A percentile compares a stretch with the other conserved stretches of the same genome.
phyloP scores from a whole-genome alignment of 2,797 vertebrate genomes.

The Chiloscyllium punctatum region DNA sequence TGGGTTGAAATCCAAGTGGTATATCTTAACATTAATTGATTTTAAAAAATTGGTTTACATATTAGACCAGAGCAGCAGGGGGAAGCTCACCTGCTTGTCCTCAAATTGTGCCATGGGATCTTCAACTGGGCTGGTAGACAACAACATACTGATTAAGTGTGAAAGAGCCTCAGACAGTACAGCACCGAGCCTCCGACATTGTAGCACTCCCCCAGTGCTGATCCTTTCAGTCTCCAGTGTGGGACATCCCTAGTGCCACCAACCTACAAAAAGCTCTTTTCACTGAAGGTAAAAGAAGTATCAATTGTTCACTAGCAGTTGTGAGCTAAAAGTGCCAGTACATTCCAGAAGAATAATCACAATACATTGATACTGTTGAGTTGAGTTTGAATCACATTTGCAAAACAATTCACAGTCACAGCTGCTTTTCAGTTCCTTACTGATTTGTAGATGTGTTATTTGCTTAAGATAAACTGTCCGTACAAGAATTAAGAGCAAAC shows the following conservation, averaged over 20 bases:
- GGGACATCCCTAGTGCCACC: too few species aligned
- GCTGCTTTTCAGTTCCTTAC: not conserved
- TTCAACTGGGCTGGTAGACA: not conserved
- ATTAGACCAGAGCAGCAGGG: not conserved
- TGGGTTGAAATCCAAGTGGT: too few species aligned
- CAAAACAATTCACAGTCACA: not conserved
- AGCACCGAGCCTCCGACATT: not conserved
- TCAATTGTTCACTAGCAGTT: not conserved
- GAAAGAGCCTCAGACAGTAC: not conserved
- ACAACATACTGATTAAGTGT: not conserved
- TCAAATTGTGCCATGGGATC: not conserved
- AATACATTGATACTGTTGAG: not conserved
- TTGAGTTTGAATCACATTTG: not conserved
- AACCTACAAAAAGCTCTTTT: not conserved
- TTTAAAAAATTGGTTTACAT: too few species aligned
- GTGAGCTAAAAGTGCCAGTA: not conserved
- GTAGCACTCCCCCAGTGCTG: not conserved
- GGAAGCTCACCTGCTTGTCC: not conserved
- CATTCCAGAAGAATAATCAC: not conserved
- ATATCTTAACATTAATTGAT: too few species aligned
- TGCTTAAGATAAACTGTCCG: not conserved
- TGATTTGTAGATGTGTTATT: not conserved
- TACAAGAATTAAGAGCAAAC: too few species aligned
- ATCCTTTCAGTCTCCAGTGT: too few species aligned
- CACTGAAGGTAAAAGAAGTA: not conserved